These are phyloP conservation scores for Lasioglossum villosulum DNA, from an alignment of 2,888 invertebrate species.

Conservation along the genomic window DNA sequence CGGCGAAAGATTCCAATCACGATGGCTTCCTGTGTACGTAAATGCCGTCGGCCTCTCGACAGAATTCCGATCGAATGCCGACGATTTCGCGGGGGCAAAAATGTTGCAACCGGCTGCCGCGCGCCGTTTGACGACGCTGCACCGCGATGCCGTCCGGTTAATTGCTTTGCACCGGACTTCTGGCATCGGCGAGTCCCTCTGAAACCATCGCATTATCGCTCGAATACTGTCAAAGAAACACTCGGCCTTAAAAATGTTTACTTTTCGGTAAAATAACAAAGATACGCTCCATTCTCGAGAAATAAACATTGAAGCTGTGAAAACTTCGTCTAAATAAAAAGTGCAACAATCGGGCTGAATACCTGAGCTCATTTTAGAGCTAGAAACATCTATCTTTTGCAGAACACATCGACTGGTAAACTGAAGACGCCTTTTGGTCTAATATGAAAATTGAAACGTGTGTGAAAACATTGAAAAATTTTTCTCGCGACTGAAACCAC, in stretches of 20 bases:
- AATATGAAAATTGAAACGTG: background rate
- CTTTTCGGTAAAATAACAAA: background rate
- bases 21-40: conserved; percentile 57
- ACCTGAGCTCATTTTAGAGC: background rate
- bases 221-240: background rate
- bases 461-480: background rate
- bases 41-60: conserved; percentile 49
- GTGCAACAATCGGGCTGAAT: no score
- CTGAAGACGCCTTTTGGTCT: background rate
- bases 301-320: background rate
- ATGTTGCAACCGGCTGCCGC: conserved; percentile 49
- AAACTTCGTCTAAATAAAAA: background rate
- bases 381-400: background rate
- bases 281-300: no score
- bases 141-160: conserved; percentile 58
- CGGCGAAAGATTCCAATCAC: conserved; percentile 61
- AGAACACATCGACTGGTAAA: background rate
- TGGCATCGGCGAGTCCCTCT: background rate
- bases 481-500: background rate
- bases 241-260: background rate
- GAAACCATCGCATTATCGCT: background rate
- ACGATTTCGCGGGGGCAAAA: conserved; percentile 61
- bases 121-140: conserved; percentile 49
- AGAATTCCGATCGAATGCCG: conserved; percentile 62
- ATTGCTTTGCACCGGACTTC: conserved; percentile 48